A percentile compares a stretch with the other conserved stretches of the same genome.
phyloP scores from a whole-genome alignment of 2,797 vertebrate species.

The Meriones psammophilus region DNA sequence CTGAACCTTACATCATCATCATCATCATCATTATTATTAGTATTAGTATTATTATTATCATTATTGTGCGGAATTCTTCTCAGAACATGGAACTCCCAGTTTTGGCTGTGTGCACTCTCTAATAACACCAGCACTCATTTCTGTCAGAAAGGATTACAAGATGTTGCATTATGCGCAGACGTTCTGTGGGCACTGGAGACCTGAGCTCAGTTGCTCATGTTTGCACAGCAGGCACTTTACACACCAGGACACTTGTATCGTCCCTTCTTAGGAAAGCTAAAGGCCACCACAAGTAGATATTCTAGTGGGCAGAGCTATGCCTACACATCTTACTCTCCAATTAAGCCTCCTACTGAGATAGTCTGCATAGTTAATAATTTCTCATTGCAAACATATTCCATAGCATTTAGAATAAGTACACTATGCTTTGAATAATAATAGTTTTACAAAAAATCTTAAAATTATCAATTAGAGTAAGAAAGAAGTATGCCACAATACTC shows the following conservation, averaged over 20 bases:
- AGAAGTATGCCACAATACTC: neutral
- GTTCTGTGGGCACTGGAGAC: too few species aligned
- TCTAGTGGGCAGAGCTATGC: neutral
- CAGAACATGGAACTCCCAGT: neutral
- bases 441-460: neutral
- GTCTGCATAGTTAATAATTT: neutral
- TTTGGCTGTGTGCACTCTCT: rapidly evolving
- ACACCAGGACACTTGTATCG: neutral
- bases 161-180: neutral
- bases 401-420: neutral
- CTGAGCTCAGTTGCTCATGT: neutral
- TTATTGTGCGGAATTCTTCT: neutral
- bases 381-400: neutral
- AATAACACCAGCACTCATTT: neutral
- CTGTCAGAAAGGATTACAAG: neutral
- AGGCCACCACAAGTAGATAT: neutral
- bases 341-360: neutral
- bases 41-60: too few species aligned
- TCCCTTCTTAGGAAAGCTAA: neutral
- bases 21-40: too few species aligned
- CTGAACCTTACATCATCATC: too few species aligned
- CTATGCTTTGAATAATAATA: neutral
- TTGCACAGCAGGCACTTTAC: neutral
- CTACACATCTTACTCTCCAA: neutral
- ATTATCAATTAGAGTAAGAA: neutral